Evolutionary conservation across 1,140 invertebrate species (phyloP), one percentile per base, ranked within the genome.

Genomic region (Drosophila dunni): DNA sequence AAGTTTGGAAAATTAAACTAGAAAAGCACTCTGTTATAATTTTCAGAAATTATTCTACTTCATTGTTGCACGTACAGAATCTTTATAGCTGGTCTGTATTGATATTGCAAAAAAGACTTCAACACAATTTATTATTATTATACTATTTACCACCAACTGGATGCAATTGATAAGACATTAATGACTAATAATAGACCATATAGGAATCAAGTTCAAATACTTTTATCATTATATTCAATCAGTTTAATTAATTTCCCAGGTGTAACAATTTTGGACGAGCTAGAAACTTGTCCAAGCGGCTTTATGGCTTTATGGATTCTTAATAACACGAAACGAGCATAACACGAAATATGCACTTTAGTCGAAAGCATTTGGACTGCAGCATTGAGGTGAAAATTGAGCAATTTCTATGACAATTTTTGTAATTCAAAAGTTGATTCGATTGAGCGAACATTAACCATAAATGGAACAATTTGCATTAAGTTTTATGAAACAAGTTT

Each of bases 401-500:
- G 7, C 29, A 7, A 3, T 15, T 8, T 53, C 6, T 17, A 17
- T 7, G 7, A 1, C 7, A 20, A 17, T 53, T 53, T 36, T 34
- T 7, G 33, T 29, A 56, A 40, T 20, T 56, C 11, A 15, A 36
- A 56, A 56, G 53, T 56, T 9, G 53, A 17, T 56, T 40, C 13
- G 38, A 56, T 56, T 40, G 15, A 56, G 7, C 9, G 15, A 9
- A 15, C 20, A 42, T 50, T 10, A 48, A 29, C 24, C 15, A 11
- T 48, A 40, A 48, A 10, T 5, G 7, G 5, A 24, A 10, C 9
- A 11, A 61, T 60, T 44, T 33, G 15, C 15, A 34, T 68, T 33
- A 33, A 50, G 17, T 44, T 71, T 36, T 65, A 54, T 61, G 15
- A 53, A 10, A 7, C 11, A 24, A 51, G 15, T 51, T 40, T 33